A percentile compares a stretch with the other conserved stretches of the same genome.
Conservation (phyloP, 2,888 invertebrate species). For the Trisateles emortualis region DNA sequence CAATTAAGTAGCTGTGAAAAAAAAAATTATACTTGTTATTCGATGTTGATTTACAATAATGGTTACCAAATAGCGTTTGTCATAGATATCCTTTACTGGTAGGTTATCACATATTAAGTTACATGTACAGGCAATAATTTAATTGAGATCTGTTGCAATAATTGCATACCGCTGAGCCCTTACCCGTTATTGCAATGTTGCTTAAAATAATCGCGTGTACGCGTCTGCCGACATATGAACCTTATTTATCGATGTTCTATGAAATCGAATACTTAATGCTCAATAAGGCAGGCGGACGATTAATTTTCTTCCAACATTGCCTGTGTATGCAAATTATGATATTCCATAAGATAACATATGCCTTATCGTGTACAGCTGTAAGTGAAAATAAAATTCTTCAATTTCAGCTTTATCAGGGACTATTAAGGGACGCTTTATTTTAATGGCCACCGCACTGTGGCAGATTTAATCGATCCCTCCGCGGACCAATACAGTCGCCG, state of each 20-base stretch:
- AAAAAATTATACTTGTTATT: no score
- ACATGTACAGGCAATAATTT: slow-evolving; percentile 43
- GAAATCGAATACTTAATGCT: slow-evolving; percentile 48
- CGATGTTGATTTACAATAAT: not conserved
- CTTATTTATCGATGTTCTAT: slow-evolving; percentile 45
- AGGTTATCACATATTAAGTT: slow-evolving; percentile 19
- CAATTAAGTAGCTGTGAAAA: no score
- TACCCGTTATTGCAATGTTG: slow-evolving; percentile 42
- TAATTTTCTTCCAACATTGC: slow-evolving; percentile 48
- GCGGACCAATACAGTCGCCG: slow-evolving; percentile 58
- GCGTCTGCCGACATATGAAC: slow-evolving; percentile 22
- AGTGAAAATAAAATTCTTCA: slow-evolving; percentile 54
- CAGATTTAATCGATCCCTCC: slow-evolving; percentile 74
- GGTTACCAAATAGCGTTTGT: not conserved
- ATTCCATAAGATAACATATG: slow-evolving; percentile 46
- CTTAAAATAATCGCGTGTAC: slow-evolving; percentile 42
- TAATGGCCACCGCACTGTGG: slow-evolving; percentile 73
- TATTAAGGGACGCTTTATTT: slow-evolving; percentile 76
- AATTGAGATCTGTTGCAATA: slow-evolving; percentile 44
- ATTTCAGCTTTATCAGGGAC: slow-evolving; percentile 64
- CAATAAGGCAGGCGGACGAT: slow-evolving; percentile 41
- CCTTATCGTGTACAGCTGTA: slow-evolving; percentile 57
- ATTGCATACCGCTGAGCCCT: slow-evolving; percentile 36
- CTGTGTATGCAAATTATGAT: slow-evolving; percentile 53
- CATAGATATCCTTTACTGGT: not conserved